Percentiles rank a stretch among this genome's conserved stretches.
Conservation (phyloP, 2,888 invertebrate genomes). For the Chrysopilus asiliformis region DNA sequence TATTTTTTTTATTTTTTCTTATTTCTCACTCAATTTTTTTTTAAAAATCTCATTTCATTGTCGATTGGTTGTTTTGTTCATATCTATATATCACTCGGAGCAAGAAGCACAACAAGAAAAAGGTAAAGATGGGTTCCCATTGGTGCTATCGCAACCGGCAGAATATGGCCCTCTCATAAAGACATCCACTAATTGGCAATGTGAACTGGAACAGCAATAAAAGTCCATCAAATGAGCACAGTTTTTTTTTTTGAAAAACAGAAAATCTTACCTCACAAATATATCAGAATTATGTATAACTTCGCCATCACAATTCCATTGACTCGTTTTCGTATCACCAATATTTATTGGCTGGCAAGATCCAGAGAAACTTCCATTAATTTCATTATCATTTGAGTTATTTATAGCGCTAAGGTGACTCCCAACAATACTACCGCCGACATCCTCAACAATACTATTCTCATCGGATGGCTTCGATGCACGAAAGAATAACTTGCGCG, state of each 20-base stretch:
- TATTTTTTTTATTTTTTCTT: no score
- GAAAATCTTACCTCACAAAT: slow-evolving; percentile 48
- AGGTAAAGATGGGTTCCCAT: no score
- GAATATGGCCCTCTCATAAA: neutral
- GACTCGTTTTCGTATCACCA: slow-evolving; percentile 35
- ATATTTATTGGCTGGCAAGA: slow-evolving; percentile 29
- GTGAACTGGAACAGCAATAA: neutral
- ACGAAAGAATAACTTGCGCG: slow-evolving; percentile 55
- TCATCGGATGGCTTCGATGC: slow-evolving; percentile 31
- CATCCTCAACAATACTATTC: neutral
- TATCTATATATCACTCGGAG: no score
- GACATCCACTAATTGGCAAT: neutral
- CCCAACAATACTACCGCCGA: no score
- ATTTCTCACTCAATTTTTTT: no score
- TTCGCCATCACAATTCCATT: slow-evolving; percentile 78
- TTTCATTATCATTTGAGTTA: no score
- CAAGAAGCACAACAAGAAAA: no score
- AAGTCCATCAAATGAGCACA: neutral
- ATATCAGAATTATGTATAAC: slow-evolving; percentile 50
- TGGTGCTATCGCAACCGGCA: no score
- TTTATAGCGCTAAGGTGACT: no score
- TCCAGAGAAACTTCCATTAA: no score
- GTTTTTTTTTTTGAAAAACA: neutral
- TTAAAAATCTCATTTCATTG: no score
- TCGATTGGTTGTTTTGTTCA: no score